Evolutionary conservation across 1,140 invertebrate genomes (phyloP).

Genomic region (Macrobrachium nipponense): DNA sequence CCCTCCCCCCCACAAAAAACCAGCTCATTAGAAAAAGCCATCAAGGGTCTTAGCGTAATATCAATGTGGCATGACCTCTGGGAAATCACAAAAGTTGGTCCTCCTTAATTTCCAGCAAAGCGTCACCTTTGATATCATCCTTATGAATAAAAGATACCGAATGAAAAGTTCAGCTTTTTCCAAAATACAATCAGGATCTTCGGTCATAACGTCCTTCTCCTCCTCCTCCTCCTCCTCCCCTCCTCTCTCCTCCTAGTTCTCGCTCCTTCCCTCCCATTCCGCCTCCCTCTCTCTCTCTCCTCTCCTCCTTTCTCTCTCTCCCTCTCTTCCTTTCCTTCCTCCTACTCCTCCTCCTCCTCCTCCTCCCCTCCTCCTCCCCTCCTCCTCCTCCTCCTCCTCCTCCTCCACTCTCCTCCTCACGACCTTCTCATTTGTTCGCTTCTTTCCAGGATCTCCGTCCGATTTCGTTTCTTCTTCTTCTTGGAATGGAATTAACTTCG

Average conservation of each 20-base stretch:
- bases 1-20: not conserved
- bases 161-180: not conserved
- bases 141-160: not conserved
- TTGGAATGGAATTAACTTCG: not conserved
- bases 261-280: not conserved
- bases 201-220: too few relatives aligned
- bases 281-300: too few relatives aligned
- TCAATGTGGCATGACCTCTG: not conserved
- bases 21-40: not conserved
- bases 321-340: not conserved
- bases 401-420: not conserved
- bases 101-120: not conserved
- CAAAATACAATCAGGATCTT: too few relatives aligned
- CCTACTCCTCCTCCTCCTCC: not conserved
- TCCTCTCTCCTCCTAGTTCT: not conserved
- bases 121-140: not conserved
- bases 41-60: not conserved
- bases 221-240: too few relatives aligned
- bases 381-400: not conserved
- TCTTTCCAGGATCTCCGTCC: not conserved
- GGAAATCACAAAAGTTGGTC: conserved; percentile 8
- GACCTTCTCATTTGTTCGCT: not conserved
- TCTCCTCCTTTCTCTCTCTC: not conserved
- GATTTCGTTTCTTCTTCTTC: not conserved
- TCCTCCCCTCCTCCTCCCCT: not conserved